Percentiles rank a stretch among this genome's conserved stretches.
Conservation (phyloP, 2,113 vertebrate species). For the Proterorhinus semilunaris region DNA sequence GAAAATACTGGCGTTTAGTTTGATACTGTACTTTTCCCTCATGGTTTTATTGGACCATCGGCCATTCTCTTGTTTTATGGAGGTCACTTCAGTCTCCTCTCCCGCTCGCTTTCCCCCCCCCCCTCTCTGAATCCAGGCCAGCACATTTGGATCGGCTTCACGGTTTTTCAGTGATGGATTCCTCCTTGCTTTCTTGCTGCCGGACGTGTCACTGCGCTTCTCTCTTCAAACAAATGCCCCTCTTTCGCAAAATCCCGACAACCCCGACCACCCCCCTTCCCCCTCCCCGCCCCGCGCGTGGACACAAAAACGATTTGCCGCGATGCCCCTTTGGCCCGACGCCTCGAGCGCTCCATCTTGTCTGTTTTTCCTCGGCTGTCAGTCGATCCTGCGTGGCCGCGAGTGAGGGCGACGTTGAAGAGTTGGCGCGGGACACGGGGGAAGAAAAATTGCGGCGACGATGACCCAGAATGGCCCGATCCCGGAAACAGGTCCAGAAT, state of each 20-base stretch:
- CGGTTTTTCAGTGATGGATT: background rate
- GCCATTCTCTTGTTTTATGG: background rate
- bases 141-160: background rate
- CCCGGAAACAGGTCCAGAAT: background rate
- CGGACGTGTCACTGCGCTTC: background rate
- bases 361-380: background rate
- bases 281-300: too few relatives aligned
- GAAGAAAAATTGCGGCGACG: background rate
- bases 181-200: background rate
- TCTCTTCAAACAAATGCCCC: conserved; percentile 3
- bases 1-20: background rate
- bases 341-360: background rate
- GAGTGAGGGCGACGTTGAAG: background rate
- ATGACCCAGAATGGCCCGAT: background rate
- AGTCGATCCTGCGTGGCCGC: background rate
- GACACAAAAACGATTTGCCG: background rate
- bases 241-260: background rate
- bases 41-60: background rate
- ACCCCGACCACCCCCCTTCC: background rate
- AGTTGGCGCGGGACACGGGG: background rate
- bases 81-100: background rate
- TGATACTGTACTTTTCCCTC: background rate
- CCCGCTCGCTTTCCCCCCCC: background rate
- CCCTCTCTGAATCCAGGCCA: background rate
- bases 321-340: background rate